phyloP scores from a whole-genome alignment of 2,888 invertebrate genomes.

The Aplocera efformata region DNA sequence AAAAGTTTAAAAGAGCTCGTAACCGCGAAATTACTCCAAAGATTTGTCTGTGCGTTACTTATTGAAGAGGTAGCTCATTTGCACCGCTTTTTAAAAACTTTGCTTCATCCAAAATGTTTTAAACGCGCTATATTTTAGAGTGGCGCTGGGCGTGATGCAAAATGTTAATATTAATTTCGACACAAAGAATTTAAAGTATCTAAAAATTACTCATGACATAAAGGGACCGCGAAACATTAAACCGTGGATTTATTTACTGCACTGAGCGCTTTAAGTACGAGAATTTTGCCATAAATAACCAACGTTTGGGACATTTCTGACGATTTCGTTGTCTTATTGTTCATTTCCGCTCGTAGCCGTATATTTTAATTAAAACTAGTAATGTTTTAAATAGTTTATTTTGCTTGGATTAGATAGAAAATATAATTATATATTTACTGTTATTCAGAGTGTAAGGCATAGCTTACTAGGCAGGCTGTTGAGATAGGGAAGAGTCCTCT shows the following conservation, averaged over 20 bases:
- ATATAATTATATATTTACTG: constrained; percentile 24
- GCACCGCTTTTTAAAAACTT: constrained; percentile 21
- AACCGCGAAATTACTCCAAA: constrained; percentile 31
- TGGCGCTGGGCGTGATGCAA: constrained; percentile 15
- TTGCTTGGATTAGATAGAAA: constrained; percentile 25
- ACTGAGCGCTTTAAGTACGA: constrained; percentile 48
- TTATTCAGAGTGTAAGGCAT: constrained; percentile 48
- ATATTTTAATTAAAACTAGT: constrained; percentile 30
- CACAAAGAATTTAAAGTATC: constrained; percentile 34
- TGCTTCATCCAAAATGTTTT: constrained; percentile 13
- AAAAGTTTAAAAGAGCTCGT: constrained; percentile 28
- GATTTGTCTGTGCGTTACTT: constrained; percentile 32
- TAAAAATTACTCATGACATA: constrained; percentile 41
- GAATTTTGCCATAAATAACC: constrained; percentile 54
- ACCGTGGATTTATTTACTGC: constrained; percentile 54
- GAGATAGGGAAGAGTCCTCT: constrained; percentile 58
- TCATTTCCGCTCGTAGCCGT: constrained; percentile 38
- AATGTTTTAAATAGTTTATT: constrained; percentile 17
- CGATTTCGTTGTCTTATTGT: constrained; percentile 54
- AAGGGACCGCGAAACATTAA: constrained; percentile 46
- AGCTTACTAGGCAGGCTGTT: constrained; percentile 60
- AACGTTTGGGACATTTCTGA: constrained; percentile 51
- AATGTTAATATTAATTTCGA: constrained; percentile 28
- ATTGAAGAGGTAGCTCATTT: constrained; percentile 27
- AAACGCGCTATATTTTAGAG: constrained; percentile 26